Base-by-base conservation (phyloP, 2,113 vertebrate species). In the Dicrurus megarhynchus region DNA sequence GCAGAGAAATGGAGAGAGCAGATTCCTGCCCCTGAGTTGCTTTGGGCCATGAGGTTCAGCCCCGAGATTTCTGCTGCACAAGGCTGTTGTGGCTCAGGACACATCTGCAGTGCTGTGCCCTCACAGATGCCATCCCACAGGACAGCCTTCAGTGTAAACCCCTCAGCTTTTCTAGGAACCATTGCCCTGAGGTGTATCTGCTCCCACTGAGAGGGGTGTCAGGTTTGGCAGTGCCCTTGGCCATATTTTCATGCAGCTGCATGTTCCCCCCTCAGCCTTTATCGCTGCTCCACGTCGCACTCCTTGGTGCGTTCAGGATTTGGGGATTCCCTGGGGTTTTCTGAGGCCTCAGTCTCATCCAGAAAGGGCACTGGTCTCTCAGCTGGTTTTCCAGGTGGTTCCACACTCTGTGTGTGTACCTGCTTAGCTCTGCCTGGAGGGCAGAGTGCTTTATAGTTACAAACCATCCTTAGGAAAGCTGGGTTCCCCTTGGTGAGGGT, bases 231-330 rank as follows among this genome's bases (percentile, higher is more conserved):
- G 6, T 2, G 44, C 28, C 44, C 26, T 73, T 39, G 44, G 49
- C 22, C 4, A 1, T 12, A 5, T 68, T 82, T 60, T 49, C 47
- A 44, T 21, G 53, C 57, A 68, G 27, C 37, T 90, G 21, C 26
- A 1, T 7, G 17, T n/a, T 81, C 63, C 20, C 24, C 44, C 7
- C 52, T 60, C 63, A 87, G 89, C 57, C 42, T 52, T 73, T 49
- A 12, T 55, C 1, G 0, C 35, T 64, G 49, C 4, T n/a, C 39
- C 35, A 37, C 2, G 0, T 6, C 2, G 0, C 7, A 3, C 9
- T 55, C 55, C 50, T 13, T 11, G 35, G 39, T 13, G 13, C 13
- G 22, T 5, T 59, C 33, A 56, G 33, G 44, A 37, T 60, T 2
- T 77, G 64, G 42, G 65, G 16, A 22, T 59, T 80, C 30, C 22